These are phyloP conservation scores for Plectropomus leopardus DNA, from an alignment of 2,113 vertebrate species.

Conservation along the genomic window DNA sequence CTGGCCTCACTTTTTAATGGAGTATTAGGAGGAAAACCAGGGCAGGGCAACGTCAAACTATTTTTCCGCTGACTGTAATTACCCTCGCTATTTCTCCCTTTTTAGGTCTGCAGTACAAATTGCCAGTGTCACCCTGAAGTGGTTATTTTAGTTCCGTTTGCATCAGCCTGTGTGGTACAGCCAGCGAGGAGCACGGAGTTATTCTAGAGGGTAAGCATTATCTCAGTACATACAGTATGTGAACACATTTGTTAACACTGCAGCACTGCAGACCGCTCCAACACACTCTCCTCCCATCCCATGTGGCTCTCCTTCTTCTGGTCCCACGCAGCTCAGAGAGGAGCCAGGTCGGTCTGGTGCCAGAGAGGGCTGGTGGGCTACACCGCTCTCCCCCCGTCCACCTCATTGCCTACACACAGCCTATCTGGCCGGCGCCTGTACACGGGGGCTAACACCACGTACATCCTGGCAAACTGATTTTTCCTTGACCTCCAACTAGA, in stretches of 20 bases:
- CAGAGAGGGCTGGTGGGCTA: constrained; percentile 68
- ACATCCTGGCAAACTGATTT: constrained; percentile 79
- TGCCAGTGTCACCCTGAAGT: constrained; percentile 78
- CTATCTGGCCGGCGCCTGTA: constrained; percentile 70
- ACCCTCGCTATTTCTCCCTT: constrained; percentile 69
- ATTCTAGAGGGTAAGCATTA: constrained; percentile 71
- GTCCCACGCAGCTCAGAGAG: constrained; percentile 60
- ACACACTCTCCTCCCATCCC: constrained; percentile 57
- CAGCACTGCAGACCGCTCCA: constrained; percentile 39
- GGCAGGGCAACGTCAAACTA: constrained; percentile 81
- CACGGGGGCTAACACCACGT: constrained; percentile 46
- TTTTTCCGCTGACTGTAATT: constrained; percentile 84
- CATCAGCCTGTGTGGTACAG: constrained; percentile 78
- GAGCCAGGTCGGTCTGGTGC: constrained; percentile 74
- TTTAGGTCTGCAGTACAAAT: constrained; percentile 85
- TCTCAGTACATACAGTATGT: constrained; percentile 45
- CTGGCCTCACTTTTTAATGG: constrained; percentile 79
- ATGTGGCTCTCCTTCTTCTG: constrained; percentile 43
- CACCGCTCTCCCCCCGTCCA: constrained; percentile 59
- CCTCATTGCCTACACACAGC: constrained; percentile 67
- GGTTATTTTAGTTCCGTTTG: constrained; percentile 81
- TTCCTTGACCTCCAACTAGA: constrained; percentile 84
- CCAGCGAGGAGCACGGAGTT: constrained; percentile 60
- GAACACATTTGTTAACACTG: constrained; percentile 59
- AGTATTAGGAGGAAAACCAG: constrained; percentile 80